phyloP scores from a whole-genome alignment of 2,113 vertebrate genomes.

The Ctenodactylus gundi region DNA sequence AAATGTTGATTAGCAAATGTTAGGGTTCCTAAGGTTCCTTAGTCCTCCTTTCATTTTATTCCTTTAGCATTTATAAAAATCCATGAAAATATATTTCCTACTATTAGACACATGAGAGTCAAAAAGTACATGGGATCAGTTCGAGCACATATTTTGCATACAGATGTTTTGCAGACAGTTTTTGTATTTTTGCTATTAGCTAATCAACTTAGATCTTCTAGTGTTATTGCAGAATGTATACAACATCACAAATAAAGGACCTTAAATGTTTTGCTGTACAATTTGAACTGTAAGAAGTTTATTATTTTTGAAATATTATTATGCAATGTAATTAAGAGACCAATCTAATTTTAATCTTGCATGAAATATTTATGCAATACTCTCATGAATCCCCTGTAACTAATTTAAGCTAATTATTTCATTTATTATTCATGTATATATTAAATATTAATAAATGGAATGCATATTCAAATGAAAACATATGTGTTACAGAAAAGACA shows the following conservation, averaged over 20 bases:
- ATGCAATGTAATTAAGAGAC: slow-evolving; percentile 1
- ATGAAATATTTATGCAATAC: slow-evolving; percentile 10
- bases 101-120: neutral
- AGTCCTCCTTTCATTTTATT: neutral
- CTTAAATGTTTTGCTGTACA: neutral
- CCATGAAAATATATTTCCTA: neutral
- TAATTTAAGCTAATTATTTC: slow-evolving; percentile 12
- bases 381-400: neutral
- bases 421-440: neutral
- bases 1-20: neutral
- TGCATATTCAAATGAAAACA: neutral
- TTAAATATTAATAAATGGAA: slow-evolving; percentile 24
- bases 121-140: neutral
- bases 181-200: neutral
- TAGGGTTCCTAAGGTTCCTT: neutral
- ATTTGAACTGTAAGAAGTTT: neutral
- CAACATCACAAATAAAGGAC: neutral
- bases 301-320: slow-evolving; percentile 3
- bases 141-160: neutral
- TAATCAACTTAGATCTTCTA: neutral
- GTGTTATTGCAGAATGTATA: neutral
- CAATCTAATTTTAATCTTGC: neutral
- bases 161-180: too few relatives aligned
- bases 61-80: neutral
- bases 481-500: neutral